phyloP scores from a whole-genome alignment of 1,140 invertebrate genomes.

The Diuraphis noxia region DNA sequence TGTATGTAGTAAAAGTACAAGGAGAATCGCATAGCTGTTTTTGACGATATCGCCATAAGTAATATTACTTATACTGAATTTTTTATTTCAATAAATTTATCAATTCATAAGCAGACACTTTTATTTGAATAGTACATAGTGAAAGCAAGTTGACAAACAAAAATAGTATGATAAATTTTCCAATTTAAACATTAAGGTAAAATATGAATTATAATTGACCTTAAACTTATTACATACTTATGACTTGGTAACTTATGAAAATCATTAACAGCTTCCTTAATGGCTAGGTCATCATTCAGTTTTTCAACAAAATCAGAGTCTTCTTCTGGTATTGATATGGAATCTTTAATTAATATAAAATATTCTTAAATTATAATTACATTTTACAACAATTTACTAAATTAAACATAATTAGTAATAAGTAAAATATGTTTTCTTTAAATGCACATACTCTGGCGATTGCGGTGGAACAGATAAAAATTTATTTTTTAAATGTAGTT shows the following conservation, averaged over 20 bases:
- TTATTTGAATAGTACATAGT: too few relatives aligned
- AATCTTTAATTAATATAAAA: not conserved
- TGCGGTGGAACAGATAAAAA: not conserved
- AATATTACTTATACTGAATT: too few relatives aligned
- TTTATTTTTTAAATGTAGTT: not conserved
- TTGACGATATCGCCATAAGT: too few relatives aligned
- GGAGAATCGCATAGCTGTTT: not conserved
- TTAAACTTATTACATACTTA: slow-evolving; percentile 26
- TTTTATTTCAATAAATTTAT: too few relatives aligned
- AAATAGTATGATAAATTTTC: not conserved
- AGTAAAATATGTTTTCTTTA: not conserved
- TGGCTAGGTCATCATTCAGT: not conserved
- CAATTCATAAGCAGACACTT: too few relatives aligned
- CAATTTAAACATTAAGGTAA: not conserved
- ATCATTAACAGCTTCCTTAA: slow-evolving; percentile 37
- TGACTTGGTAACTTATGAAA: slow-evolving; percentile 18
- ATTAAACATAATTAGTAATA: not conserved
- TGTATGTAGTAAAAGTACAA: too few relatives aligned
- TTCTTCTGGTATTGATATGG: slow-evolving; percentile 11
- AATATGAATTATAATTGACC: not conserved
- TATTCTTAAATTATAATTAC: not conserved
- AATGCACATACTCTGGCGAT: not conserved
- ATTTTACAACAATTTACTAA: too few relatives aligned
- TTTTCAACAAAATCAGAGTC: slow-evolving; percentile 25
- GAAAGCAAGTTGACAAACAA: not conserved